Conservation (phyloP, 2,888 invertebrate species). For the Lydus trimaculatus region DNA sequence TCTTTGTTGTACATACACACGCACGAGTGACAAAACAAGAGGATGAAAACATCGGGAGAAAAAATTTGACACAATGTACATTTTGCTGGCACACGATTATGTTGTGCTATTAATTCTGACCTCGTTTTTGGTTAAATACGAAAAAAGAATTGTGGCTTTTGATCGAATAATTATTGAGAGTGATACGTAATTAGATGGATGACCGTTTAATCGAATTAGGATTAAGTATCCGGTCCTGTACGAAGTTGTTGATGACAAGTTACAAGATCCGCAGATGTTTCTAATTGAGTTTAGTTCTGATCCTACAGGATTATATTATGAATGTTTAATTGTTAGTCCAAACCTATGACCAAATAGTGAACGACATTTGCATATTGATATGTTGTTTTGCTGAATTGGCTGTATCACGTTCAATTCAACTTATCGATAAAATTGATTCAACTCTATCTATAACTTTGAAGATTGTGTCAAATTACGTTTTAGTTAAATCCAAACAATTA, state of each 20-base stretch:
- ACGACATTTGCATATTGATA: constrained; percentile 25
- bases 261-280: constrained; percentile 32
- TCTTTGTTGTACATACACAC: constrained; percentile 1
- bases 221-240: constrained; percentile 27
- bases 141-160: too few species aligned
- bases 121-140: background rate
- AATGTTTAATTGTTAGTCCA: constrained; percentile 33
- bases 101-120: too few species aligned
- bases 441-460: background rate
- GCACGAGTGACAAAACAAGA: background rate
- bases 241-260: constrained; percentile 34
- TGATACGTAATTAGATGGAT: constrained; percentile 24
- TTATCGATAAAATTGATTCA: too few species aligned
- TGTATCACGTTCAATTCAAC: too few species aligned
- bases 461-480: too few species aligned
- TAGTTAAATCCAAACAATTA: too few species aligned
- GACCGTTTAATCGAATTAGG: constrained; percentile 32
- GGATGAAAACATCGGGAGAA: too few species aligned
- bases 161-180: constrained; percentile 21
- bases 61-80: background rate
- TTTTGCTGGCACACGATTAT: background rate
- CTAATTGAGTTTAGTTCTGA: constrained; percentile 35
- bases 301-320: constrained; percentile 33
- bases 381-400: background rate
- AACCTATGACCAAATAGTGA: constrained; percentile 28